Evolutionary conservation across 2,797 vertebrate species (phyloP).

Genomic region (Distichodus sexfasciatus): DNA sequence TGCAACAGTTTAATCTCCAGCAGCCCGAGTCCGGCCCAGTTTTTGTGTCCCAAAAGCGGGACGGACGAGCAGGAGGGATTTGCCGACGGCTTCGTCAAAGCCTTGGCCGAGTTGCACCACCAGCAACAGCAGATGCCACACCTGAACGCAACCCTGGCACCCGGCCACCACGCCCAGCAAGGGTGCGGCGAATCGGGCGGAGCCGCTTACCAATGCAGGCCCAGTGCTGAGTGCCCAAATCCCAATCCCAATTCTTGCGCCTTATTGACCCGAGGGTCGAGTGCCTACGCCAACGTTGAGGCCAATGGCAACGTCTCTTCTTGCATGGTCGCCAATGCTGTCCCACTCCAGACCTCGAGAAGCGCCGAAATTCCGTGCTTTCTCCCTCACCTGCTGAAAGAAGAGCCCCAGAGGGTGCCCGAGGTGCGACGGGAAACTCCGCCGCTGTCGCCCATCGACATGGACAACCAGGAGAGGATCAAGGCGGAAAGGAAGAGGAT

Average conservation of each 20-base stretch:
- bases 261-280: too few species aligned
- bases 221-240: too few species aligned
- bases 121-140: conserved; percentile 82
- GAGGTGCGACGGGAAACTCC: conserved; percentile 98
- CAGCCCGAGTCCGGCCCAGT: conserved; percentile 97
- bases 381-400: conserved; percentile 90
- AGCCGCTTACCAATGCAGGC: too few species aligned
- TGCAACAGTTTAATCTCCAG: conserved; percentile 98
- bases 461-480: conserved; percentile 98
- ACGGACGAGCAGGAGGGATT: conserved; percentile 99
- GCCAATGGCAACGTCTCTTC: too few species aligned
- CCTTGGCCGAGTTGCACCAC: conserved; percentile 95
- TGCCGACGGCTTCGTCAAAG: conserved; percentile 95
- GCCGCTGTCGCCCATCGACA: conserved; percentile 95
- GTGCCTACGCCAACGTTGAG: too few species aligned
- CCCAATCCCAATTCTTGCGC: too few species aligned
- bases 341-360: conserved; percentile 55
- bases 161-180: conserved; percentile 60
- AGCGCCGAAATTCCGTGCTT: conserved; percentile 82
- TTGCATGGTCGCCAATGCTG: conserved; percentile 77
- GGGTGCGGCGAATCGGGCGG: conserved; percentile 69
- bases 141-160: too few species aligned
- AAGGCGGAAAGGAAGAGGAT: conserved; percentile 98
- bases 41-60: conserved; percentile 95
- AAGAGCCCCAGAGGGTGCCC: conserved; percentile 97